Evolutionary conservation across 1,140 invertebrate species (phyloP), one percentile per base, ranked within the genome.

Genomic region (Drosophila kanapiae): DNA sequence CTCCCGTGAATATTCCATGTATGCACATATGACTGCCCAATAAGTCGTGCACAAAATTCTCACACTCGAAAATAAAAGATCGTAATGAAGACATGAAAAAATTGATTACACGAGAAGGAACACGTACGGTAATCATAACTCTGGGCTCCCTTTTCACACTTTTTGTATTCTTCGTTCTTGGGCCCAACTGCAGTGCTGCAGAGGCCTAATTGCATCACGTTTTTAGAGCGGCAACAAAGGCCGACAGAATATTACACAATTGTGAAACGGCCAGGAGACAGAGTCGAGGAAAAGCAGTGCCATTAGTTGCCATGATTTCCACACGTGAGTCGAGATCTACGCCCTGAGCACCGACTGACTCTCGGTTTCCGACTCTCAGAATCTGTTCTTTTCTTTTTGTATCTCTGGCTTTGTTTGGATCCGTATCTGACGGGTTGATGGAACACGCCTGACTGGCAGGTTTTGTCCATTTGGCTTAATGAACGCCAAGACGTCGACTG

Each of bases 101-200:
- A 79, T 79, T 79, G 76, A 79, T 79, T 78, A 79, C 75, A 56
- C 35, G 38, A 72, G 51, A 79, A 51, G 77, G 77, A 79, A 78
- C 77, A 79, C 77, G 77, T 72, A 79, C 77, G 75, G 61, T 79
- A 72, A 78, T 79, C 75, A 79, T 79, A 79, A 65, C 58, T 78
- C 65, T 59, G 54, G 43, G 45, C 56, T 33, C 65, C 75, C 76
- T 71, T 71, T 78, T 78, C 54, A 64, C 59, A 78, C 75, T 43
- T 45, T 31, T 18, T 29, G 47, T 27, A 8, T 18, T 33, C 16
- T 40, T 31, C 31, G 27, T 42, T 75, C 57, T 58, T 47, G 6
- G 13, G 18, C 14, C 53, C 53, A 27, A 56, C 8, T 38, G 51
- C 33, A 23, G 51, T 23, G 53, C 35, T n/a, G 33, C 13, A n/a